Conservation (phyloP, 2,113 vertebrate species). For the Nycticebus coucang region DNA sequence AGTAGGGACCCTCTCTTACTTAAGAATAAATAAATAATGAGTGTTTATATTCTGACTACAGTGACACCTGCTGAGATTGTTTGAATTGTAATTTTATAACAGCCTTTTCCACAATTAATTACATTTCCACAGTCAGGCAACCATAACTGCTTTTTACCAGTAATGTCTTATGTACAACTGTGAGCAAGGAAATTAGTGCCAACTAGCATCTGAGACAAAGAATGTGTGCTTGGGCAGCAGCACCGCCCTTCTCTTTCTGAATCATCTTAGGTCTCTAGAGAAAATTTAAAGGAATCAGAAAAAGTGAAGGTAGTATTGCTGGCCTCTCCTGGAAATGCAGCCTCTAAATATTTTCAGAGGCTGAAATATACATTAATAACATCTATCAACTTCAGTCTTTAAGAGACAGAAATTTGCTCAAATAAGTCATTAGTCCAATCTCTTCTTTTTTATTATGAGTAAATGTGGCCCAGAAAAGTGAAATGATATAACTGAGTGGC, state of each 20-base stretch:
- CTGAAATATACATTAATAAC: not conserved
- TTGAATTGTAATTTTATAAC: slow-evolving; percentile 73
- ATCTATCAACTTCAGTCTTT: not conserved
- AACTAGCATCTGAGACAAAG: slow-evolving; percentile 70
- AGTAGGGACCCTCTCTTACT: not conserved
- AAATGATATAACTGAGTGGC: not conserved
- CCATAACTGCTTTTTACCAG: slow-evolving; percentile 71
- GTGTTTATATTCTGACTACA: slow-evolving; percentile 69
- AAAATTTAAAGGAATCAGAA: not conserved
- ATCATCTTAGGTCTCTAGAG: not conserved
- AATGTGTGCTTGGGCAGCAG: not conserved
- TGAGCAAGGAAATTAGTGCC: slow-evolving; percentile 71
- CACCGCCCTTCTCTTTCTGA: slow-evolving; percentile 32
- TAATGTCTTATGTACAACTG: slow-evolving; percentile 69
- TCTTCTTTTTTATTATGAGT: not conserved
- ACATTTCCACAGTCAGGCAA: slow-evolving; percentile 72
- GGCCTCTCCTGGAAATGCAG: not conserved
- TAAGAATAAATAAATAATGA: slow-evolving; percentile 54
- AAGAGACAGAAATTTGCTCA: not conserved
- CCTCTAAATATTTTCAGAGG: not conserved
- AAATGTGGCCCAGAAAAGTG: not conserved
- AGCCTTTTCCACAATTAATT: slow-evolving; percentile 81
- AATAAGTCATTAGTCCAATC: not conserved
- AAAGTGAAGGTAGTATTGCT: not conserved
- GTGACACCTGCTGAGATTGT: slow-evolving; percentile 81